These are phyloP conservation scores for Chloroclystis v-ata DNA, from an alignment of 2,888 invertebrate genomes.

Conservation along the genomic window DNA sequence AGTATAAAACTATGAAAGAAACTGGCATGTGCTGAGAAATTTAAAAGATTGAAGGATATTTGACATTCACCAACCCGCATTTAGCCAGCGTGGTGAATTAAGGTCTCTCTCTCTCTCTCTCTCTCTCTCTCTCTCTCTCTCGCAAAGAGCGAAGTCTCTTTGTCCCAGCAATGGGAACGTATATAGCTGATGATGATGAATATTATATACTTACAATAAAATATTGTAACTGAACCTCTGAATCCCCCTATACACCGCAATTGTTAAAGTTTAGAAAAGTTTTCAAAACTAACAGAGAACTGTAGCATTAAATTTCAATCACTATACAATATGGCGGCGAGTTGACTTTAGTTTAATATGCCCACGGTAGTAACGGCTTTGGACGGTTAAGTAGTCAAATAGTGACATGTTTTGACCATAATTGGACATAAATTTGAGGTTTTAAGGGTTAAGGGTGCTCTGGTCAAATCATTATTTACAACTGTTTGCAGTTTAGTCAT, in stretches of 20 bases:
- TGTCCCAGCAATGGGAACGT: too few relatives aligned
- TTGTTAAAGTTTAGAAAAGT: slow-evolving; percentile 34
- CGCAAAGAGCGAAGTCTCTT: too few relatives aligned
- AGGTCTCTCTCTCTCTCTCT: too few relatives aligned
- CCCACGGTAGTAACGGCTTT: slow-evolving; percentile 13
- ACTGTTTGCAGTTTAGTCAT: too few relatives aligned
- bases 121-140: too few relatives aligned
- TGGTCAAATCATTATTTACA: too few relatives aligned
- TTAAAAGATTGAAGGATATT: too few relatives aligned
- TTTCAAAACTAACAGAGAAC: slow-evolving; percentile 44
- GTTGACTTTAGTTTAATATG: slow-evolving; percentile 24
- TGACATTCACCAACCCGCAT: background rate
- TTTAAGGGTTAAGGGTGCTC: background rate
- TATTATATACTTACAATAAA: too few relatives aligned
- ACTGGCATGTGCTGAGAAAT: too few relatives aligned
- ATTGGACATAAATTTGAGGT: background rate
- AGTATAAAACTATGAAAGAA: too few relatives aligned
- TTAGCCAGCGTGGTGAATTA: background rate
- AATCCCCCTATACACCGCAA: slow-evolving; percentile 10
- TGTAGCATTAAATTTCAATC: slow-evolving; percentile 56
- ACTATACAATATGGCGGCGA: slow-evolving; percentile 49
- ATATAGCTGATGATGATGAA: too few relatives aligned
- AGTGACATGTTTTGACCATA: background rate
- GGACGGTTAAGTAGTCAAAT: background rate
- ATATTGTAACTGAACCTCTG: background rate